Conservation (phyloP, 2,888 invertebrate species). For the Gymnocheta viridis region DNA sequence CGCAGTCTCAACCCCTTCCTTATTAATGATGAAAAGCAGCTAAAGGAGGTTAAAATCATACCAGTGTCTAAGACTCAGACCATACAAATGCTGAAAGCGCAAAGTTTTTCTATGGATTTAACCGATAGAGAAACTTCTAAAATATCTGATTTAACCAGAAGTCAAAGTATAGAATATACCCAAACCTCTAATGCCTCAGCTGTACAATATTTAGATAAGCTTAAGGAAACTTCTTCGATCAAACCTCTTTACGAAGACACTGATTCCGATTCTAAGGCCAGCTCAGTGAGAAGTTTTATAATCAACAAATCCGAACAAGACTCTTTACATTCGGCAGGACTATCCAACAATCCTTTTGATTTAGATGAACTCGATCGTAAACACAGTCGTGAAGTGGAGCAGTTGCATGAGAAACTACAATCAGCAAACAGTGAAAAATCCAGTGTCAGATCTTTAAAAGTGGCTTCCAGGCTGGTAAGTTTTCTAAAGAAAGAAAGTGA, state of each 20-base stretch:
- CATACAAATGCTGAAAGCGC: slow-evolving; percentile 77
- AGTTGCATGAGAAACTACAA: slow-evolving; percentile 83
- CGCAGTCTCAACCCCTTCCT: slow-evolving; percentile 76
- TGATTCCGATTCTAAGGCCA: slow-evolving; percentile 81
- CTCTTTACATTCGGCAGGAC: slow-evolving; percentile 79
- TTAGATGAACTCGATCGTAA: slow-evolving; percentile 82
- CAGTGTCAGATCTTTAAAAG: slow-evolving; percentile 74
- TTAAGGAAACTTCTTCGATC: slow-evolving; percentile 75
- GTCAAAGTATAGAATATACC: slow-evolving; percentile 73
- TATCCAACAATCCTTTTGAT: slow-evolving; percentile 82
- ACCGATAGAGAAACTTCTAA: slow-evolving; percentile 70
- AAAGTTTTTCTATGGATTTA: slow-evolving; percentile 73
- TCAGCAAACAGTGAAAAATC: slow-evolving; percentile 78
- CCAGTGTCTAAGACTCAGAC: slow-evolving; percentile 79
- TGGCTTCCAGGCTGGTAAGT: slow-evolving; percentile 76
- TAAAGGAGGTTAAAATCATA: slow-evolving; percentile 80
- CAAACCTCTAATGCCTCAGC: slow-evolving; percentile 56
- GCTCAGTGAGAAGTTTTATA: slow-evolving; percentile 80
- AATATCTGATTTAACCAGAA: slow-evolving; percentile 69
- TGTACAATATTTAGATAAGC: slow-evolving; percentile 76
- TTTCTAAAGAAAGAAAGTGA: slow-evolving; percentile 74
- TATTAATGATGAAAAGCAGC: slow-evolving; percentile 80
- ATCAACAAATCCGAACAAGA: slow-evolving; percentile 81
- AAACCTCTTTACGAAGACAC: slow-evolving; percentile 81
- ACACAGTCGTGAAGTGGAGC: slow-evolving; percentile 78